These are phyloP conservation scores for Heliconius aoede DNA, from an alignment of 2,888 invertebrate species.

Conservation along the genomic window DNA sequence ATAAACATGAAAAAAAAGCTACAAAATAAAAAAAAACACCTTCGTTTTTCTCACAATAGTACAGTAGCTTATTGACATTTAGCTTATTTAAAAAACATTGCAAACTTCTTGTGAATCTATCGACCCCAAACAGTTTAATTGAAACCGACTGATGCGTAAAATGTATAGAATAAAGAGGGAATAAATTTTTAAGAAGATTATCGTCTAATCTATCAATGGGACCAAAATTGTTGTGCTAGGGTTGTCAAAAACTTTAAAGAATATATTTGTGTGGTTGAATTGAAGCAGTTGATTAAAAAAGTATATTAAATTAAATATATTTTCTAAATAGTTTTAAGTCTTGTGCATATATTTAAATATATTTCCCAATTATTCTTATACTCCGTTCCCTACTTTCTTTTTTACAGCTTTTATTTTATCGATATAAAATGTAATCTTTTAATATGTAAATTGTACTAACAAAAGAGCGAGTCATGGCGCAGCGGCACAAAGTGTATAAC, in stretches of 20 bases:
- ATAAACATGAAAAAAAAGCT: background rate
- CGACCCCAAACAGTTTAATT: conserved; percentile 51
- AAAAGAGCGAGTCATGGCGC: no score
- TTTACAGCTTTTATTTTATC: no score
- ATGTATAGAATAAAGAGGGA: conserved; percentile 57
- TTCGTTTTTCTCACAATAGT: background rate
- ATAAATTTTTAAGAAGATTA: conserved; percentile 55
- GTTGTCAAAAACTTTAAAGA: conserved; percentile 47
- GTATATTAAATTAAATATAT: no score
- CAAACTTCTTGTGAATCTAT: background rate
- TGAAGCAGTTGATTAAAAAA: no score
- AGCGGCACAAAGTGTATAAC: no score
- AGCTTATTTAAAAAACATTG: background rate
- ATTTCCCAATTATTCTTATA: no score
- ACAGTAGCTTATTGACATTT: background rate
- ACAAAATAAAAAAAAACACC: background rate
- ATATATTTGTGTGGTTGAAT: background rate
- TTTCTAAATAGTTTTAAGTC: no score
- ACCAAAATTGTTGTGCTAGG: conserved; percentile 52
- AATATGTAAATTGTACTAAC: no score
- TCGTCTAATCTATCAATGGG: conserved; percentile 54
- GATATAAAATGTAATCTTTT: no score
- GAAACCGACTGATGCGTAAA: conserved; percentile 63
- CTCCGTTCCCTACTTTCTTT: no score
- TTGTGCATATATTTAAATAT: background rate